These are phyloP conservation scores for Diplodus puntazzo DNA, from an alignment of 2,797 vertebrate species.

Conservation along the genomic window DNA sequence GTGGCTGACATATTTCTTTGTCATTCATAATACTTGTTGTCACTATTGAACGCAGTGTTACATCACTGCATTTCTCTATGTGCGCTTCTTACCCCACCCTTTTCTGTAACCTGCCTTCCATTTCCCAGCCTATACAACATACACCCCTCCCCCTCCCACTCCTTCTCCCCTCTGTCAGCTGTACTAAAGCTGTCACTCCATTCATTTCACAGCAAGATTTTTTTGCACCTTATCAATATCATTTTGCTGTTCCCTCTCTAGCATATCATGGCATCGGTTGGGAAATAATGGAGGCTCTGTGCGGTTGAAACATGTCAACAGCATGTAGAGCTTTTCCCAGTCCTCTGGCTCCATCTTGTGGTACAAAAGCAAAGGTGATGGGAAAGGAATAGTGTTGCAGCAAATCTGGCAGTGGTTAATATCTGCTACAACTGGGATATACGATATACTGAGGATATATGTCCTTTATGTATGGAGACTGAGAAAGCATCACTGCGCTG, in stretches of 20 bases:
- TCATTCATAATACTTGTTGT: slow-evolving; percentile 22
- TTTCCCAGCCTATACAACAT: slow-evolving; percentile 5
- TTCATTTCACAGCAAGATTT: slow-evolving; percentile 16
- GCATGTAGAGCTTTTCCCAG: not conserved
- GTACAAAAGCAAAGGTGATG: slow-evolving; percentile 8
- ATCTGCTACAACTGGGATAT: not conserved
- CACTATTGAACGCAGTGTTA: slow-evolving; percentile 19
- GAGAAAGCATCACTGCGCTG: not conserved
- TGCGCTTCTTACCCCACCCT: slow-evolving; percentile 39
- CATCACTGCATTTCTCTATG: slow-evolving; percentile 44
- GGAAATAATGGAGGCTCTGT: slow-evolving; percentile 70
- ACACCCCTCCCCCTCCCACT: not conserved
- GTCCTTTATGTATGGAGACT: not conserved
- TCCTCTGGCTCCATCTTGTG: slow-evolving; percentile 70
- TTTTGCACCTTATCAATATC: slow-evolving; percentile 30
- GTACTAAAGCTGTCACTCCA: slow-evolving; percentile 12
- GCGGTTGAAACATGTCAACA: slow-evolving; percentile 6
- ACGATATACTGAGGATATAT: not conserved
- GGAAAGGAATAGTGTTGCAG: not conserved
- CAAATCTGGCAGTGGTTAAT: not conserved
- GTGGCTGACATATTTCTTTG: slow-evolving; percentile 4
- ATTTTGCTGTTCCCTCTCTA: slow-evolving; percentile 7
- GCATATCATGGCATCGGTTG: slow-evolving; percentile 37
- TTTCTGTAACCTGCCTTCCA: slow-evolving; percentile 7
- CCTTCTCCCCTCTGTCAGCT: not conserved